Conservation (phyloP, 2,113 vertebrate genomes). For the Isichthys henryi region DNA sequence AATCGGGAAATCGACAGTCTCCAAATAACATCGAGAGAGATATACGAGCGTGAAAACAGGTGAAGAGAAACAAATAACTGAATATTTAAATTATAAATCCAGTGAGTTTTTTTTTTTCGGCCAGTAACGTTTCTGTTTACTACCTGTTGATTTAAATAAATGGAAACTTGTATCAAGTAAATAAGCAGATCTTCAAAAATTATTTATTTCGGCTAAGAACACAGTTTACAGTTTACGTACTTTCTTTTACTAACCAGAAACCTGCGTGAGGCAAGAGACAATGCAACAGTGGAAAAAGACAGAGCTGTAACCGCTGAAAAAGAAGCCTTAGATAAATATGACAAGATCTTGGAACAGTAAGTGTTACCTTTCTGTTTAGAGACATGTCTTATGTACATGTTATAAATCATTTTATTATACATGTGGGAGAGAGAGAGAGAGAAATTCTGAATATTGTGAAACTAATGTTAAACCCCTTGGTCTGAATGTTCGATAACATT, state of each 20-base stretch:
- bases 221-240: not conserved
- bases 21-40: constrained; percentile 82
- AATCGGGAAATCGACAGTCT: constrained; percentile 87
- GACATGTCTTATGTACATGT: not conserved
- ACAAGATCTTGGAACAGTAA: constrained; percentile 89
- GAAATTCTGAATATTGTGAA: not conserved
- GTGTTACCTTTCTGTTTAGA: constrained; percentile 42
- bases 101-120: not conserved
- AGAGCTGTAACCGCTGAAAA: constrained; percentile 73
- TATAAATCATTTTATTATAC: not conserved
- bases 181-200: not conserved
- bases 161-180: not conserved
- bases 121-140: not conserved
- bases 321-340: constrained; percentile 75
- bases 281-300: constrained; percentile 82
- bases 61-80: constrained; percentile 38
- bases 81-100: not conserved
- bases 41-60: constrained; percentile 98
- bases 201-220: not conserved
- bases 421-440: not conserved
- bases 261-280: constrained; percentile 84
- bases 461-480: not conserved
- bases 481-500: not conserved
- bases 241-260: constrained; percentile 57
- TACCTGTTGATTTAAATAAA: not conserved